Evolutionary conservation across 30 jellyfish, hydroid and myxozoan genomes (phyloP).

Genomic region (Nemopilema nomurai): DNA sequence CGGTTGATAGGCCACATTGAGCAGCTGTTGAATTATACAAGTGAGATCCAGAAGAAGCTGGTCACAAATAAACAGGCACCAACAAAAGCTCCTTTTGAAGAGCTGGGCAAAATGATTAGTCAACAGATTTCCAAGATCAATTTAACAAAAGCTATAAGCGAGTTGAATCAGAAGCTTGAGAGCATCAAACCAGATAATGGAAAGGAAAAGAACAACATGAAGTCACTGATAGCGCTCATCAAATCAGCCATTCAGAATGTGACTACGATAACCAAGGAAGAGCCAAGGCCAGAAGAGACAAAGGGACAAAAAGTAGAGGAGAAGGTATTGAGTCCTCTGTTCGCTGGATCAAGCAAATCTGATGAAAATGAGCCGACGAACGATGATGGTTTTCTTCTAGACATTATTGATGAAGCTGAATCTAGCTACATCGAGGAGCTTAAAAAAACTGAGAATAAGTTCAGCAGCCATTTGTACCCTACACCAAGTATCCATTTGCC

Average conservation of each 20-base stretch:
- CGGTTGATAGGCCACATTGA: slow-evolving; percentile 47
- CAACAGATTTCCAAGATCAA: slow-evolving; percentile 42
- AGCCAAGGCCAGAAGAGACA: slow-evolving; percentile 6
- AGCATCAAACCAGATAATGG: slow-evolving; percentile 8
- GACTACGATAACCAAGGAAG: not conserved
- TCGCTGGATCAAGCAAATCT: slow-evolving; percentile 1
- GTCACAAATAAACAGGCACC: not conserved
- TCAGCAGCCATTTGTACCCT: not conserved
- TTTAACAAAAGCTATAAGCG: slow-evolving; percentile 36
- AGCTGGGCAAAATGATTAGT: slow-evolving; percentile 9
- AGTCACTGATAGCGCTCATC: slow-evolving; percentile 30
- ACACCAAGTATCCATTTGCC: not conserved
- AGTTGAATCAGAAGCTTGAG: slow-evolving; percentile 25
- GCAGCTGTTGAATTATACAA: slow-evolving; percentile 28
- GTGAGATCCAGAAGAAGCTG: slow-evolving; percentile 18
- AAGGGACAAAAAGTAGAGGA: not conserved
- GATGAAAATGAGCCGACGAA: not conserved
- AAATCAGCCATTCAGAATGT: slow-evolving; percentile 62
- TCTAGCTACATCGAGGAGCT: slow-evolving; percentile 10
- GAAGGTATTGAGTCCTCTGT: slow-evolving; percentile 15
- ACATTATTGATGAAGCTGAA: slow-evolving; percentile 31
- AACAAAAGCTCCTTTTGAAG: not conserved
- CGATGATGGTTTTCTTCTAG: slow-evolving; percentile 22
- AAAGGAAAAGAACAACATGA: slow-evolving; percentile 2
- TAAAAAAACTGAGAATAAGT: not conserved